These are phyloP conservation scores for Hemibagrus wyckioides DNA, from an alignment of 2,113 vertebrate genomes.

Conservation along the genomic window DNA sequence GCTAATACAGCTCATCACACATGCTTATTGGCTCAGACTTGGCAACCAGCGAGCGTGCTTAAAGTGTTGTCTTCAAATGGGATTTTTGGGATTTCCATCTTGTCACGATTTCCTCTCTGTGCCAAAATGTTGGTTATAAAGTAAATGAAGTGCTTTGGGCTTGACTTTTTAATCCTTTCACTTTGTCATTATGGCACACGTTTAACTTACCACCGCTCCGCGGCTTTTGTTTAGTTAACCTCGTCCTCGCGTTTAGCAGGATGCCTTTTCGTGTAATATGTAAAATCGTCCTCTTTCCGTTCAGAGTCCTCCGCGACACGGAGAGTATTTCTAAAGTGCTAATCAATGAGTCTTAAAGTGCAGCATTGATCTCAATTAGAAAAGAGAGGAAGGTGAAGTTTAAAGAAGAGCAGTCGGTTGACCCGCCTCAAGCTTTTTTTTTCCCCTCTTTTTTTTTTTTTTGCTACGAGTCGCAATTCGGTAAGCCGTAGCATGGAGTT, in stretches of 20 bases:
- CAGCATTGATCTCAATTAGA: slow-evolving; percentile 89
- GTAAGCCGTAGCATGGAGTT: slow-evolving; percentile 24
- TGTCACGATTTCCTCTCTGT: slow-evolving; percentile 64
- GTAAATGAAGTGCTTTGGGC: slow-evolving; percentile 76
- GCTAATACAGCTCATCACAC: slow-evolving; percentile 69
- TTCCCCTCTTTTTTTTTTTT: not conserved
- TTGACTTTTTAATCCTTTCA: slow-evolving; percentile 73
- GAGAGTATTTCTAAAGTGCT: slow-evolving; percentile 86
- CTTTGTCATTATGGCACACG: slow-evolving; percentile 71
- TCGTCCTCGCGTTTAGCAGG: slow-evolving; percentile 45
- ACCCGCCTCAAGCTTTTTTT: slow-evolving; percentile 26
- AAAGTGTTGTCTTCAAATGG: slow-evolving; percentile 75
- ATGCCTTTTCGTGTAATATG: slow-evolving; percentile 60
- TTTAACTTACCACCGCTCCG: slow-evolving; percentile 66
- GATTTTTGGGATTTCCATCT: slow-evolving; percentile 69
- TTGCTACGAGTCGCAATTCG: not conserved
- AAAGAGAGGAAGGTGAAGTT: slow-evolving; percentile 68
- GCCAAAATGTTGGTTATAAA: slow-evolving; percentile 77
- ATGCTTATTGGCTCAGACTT: slow-evolving; percentile 68
- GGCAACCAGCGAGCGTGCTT: slow-evolving; percentile 68
- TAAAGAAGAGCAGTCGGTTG: slow-evolving; percentile 73
- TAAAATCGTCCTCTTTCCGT: slow-evolving; percentile 63
- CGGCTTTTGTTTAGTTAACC: slow-evolving; percentile 55
- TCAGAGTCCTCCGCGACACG: slow-evolving; percentile 78
- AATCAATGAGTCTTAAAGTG: slow-evolving; percentile 94